These are phyloP conservation scores for Pocillopora grandis DNA, from an alignment of 92 coral and sea anemone species.

Conservation along the genomic window DNA sequence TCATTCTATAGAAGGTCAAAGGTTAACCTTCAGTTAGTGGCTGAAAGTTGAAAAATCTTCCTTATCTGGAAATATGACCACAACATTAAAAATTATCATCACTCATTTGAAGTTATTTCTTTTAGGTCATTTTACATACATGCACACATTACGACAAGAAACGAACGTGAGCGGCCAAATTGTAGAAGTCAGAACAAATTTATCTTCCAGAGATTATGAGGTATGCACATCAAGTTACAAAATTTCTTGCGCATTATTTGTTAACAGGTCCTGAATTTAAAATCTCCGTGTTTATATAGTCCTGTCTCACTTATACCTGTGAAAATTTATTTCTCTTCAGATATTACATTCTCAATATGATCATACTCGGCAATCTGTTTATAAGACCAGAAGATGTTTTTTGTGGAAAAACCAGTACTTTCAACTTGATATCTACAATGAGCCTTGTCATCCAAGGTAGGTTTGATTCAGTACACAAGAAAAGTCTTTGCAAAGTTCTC, in stretches of 20 bases:
- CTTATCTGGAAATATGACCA: too few species aligned
- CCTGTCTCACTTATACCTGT: neutral
- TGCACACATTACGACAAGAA: conserved; percentile 75
- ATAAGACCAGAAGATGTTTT: conserved; percentile 87
- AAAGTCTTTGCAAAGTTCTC: neutral
- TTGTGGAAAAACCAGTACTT: conserved; percentile 91
- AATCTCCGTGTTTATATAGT: neutral
- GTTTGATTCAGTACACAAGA: neutral
- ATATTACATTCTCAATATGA: conserved; percentile 50
- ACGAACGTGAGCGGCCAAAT: conserved; percentile 81
- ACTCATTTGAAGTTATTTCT: neutral
- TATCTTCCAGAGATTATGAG: conserved; percentile 80
- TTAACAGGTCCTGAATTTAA: neutral
- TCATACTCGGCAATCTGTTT: conserved; percentile 73
- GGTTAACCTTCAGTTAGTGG: too few species aligned
- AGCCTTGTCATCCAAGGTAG: conserved; percentile 89
- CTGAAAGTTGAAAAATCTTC: too few species aligned
- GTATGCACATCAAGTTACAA: conserved; percentile 25
- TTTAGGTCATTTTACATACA: conserved; percentile 80
- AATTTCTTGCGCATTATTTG: neutral
- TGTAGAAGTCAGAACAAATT: conserved; percentile 86
- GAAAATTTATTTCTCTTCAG: neutral
- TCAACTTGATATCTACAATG: conserved; percentile 83
- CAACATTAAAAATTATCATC: too few species aligned
- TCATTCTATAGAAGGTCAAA: too few species aligned